Conservation (phyloP, 2,113 vertebrate species). For the Ciconia stormi region DNA sequence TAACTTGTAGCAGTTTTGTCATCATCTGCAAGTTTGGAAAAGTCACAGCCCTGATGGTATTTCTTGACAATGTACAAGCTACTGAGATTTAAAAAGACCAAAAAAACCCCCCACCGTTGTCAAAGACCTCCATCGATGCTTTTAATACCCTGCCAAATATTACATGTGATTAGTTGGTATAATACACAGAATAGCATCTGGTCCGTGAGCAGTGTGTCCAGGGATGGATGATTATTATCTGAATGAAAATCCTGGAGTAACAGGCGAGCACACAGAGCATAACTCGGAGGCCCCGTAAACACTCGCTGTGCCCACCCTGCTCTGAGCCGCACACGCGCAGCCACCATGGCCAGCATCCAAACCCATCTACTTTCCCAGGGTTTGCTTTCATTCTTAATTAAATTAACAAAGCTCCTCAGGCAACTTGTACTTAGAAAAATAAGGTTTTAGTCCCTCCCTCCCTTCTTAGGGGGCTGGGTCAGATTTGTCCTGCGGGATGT, state of each 20-base stretch:
- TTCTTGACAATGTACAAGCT: constrained; percentile 19
- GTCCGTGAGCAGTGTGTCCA: rapidly evolving
- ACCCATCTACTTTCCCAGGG: not conserved
- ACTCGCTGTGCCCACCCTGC: not conserved
- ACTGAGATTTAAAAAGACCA: not conserved
- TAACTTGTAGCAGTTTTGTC: not conserved
- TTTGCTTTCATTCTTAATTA: constrained; percentile 24
- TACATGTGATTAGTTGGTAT: constrained; percentile 7
- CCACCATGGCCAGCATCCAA: rapidly evolving
- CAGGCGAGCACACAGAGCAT: not conserved
- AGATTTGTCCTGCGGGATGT: not conserved
- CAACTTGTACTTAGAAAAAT: not conserved
- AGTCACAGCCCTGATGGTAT: not conserved
- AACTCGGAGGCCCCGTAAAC: not conserved
- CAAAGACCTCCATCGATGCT: constrained; percentile 5
- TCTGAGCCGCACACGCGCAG: not conserved
- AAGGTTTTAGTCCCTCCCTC: not conserved
- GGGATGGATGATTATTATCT: not conserved
- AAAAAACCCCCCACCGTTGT: not conserved
- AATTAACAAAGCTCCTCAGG: not conserved
- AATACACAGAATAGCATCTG: not conserved
- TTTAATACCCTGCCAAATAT: constrained; percentile 38
- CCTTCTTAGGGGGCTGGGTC: not conserved
- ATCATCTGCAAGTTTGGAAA: not conserved
- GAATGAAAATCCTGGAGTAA: not conserved